These are phyloP conservation scores for Muricea muricata DNA, from an alignment of 92 coral and sea anemone species.

Conservation along the genomic window DNA sequence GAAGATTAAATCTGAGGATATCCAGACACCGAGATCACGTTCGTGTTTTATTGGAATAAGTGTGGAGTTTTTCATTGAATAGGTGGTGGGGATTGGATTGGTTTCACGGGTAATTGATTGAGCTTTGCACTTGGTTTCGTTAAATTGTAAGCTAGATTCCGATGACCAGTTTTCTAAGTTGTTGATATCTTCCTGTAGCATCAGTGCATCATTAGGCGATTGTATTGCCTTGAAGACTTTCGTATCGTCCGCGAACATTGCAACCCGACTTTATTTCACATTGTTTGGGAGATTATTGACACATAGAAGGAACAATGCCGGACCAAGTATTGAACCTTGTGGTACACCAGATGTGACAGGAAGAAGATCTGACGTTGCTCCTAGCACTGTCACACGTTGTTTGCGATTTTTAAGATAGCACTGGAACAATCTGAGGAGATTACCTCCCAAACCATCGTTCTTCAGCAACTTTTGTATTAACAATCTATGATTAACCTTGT, in stretches of 20 bases:
- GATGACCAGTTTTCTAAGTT: background rate
- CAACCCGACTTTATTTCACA: background rate
- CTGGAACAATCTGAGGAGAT: background rate
- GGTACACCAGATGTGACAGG: too few relatives aligned
- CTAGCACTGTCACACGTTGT: conserved; percentile 35
- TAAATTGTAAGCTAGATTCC: background rate
- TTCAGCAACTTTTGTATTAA: conserved; percentile 36
- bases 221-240: background rate
- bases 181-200: background rate
- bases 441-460: conserved; percentile 37
- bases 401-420: background rate
- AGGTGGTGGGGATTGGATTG: background rate
- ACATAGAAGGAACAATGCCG: conserved; percentile 11
- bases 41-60: too few relatives aligned
- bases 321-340: conserved; percentile 14
- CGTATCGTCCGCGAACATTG: background rate
- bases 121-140: background rate
- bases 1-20: too few relatives aligned
- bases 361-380: too few relatives aligned
- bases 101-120: too few relatives aligned
- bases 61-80: too few relatives aligned
- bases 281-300: background rate
- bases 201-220: background rate
- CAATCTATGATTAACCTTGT: conserved; percentile 50
- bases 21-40: too few relatives aligned